Evolutionary conservation across 2,113 vertebrate species (phyloP), one percentile per base, ranked within the genome.

Genomic region (Plecotus auritus): DNA sequence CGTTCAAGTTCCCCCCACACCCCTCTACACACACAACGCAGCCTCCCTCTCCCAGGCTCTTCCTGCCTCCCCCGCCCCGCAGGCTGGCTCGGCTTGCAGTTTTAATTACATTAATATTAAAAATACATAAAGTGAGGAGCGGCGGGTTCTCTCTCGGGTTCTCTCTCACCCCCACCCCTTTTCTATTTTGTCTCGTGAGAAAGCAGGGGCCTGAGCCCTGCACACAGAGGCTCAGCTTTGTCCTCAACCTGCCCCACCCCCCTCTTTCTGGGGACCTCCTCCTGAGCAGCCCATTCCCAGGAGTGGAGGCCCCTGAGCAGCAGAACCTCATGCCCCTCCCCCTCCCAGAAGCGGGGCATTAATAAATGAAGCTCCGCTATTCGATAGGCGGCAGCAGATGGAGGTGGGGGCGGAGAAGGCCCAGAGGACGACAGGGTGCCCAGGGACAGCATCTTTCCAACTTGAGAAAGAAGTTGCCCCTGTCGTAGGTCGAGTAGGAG

Each of bases 91-190:
- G 13, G 73, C 95, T 97, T 54, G 45, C 96, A 94, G 97, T 93
- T 95, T 97, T 97, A 97, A 97, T 98, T 96, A 97, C 97, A 96
- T 95, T 97, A 97, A 97, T 96, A 97, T 98, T 97, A 96, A 98
- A 97, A 97, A 97, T 96, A 94, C 94, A 97, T 94, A 97, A 97
- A 96, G 97, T 97, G 95, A 97, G 84, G 83, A 90, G 76, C 87
- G 5, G 97, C 95, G 26, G 76, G 78, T 51, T 35, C 94, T 88
- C 94, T 85, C 37, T 22, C 23, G 85, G 20, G 91, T 76, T 88
- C 87, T 88, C 97, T 96, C 89, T 90, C 77, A 64, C 30, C 83
- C 78, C 85, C 61, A 86, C 45, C 72, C 85, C 76, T 72, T 95
- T 89, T 88, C 51, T 88, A 56, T 94, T 94, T 95, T 92, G 80